phyloP scores from a whole-genome alignment of 2,797 vertebrate species.

The Tympanoctomys barrerae region DNA sequence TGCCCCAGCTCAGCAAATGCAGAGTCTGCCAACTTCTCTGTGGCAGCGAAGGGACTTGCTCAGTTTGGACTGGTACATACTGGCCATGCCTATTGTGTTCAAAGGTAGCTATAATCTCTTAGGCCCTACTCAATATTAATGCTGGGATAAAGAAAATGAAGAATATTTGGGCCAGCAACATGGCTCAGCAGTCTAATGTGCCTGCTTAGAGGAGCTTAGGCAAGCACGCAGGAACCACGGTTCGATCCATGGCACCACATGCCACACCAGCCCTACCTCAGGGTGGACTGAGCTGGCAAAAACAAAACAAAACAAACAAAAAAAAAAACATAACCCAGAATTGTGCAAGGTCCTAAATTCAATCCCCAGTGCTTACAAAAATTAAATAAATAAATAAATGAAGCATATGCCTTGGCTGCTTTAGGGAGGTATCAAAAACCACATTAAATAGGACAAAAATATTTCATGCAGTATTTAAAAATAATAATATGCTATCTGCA shows the following conservation, averaged over 20 bases:
- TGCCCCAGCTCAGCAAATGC: not conserved
- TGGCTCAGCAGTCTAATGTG: no score
- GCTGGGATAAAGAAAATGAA: not conserved
- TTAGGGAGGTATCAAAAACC: not conserved
- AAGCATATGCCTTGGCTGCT: not conserved
- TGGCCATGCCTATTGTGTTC: not conserved
- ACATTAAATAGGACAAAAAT: not conserved
- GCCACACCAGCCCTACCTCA: no score
- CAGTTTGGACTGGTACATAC: not conserved
- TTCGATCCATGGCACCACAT: no score
- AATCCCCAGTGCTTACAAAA: no score
- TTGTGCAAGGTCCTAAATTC: no score
- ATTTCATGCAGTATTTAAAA: constrained; percentile 24
- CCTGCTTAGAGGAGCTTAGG: no score
- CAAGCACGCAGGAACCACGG: no score
- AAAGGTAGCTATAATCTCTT: not conserved
- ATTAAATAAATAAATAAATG: not conserved
- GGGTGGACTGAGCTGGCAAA: no score
- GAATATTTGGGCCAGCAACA: no score
- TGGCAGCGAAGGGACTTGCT: not conserved
- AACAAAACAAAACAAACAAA: no score
- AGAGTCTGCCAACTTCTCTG: constrained; percentile 21
- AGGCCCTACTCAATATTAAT: not conserved
- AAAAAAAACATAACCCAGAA: no score
- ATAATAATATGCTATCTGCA: not conserved